Evolutionary conservation across 2,797 vertebrate genomes (phyloP), one percentile per base, ranked within the genome.

Genomic region (Florisuga fusca): DNA sequence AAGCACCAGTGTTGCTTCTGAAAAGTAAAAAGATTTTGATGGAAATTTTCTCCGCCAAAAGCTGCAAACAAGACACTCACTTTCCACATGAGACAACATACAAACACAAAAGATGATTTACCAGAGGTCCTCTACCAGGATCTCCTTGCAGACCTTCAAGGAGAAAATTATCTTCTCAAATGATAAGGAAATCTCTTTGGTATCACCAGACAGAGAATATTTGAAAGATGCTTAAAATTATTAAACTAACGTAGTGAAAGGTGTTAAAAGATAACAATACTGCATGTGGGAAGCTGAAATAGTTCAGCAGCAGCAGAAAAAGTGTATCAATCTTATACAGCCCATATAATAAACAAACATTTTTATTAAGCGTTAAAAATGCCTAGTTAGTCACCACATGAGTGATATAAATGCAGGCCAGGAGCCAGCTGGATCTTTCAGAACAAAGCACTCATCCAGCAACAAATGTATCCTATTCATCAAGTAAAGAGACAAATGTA

Each of bases 321-420:
- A 57, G 64, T 64, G 61, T 36, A 62, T 43, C 26, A 61, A 22
- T 38, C 12, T 55, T 66, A 75, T 4, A 75, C 19, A 87, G 34
- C 13, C 26, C 36, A 45, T 43, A 87, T 17, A 82, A 79, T 46
- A 84, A 91, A 69, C 45, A 74, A 90, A 69, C 15, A 63, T 43
- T 87, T 84, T 76, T 69, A 84, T 84, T 85, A 77, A 59, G 15
- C 64, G 72, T 77, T 85, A 58, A 87, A 95, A 91, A 83, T 43
- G 11, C 33, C 12, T n/a, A 63, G 26, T 82, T 87, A 78, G 72
- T 90, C 41, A 71, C 45, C 57, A 63, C 10, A 16, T 5, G 3
- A 61, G 25, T 57, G 57, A 51, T 61, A 59, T 4, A 92, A 83
- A 85, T 46, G 48, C 59, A 92, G 53, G 48, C 73, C 25, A 34